Base-by-base conservation (phyloP, 2,113 vertebrate species). In the Sorex araneus region DNA sequence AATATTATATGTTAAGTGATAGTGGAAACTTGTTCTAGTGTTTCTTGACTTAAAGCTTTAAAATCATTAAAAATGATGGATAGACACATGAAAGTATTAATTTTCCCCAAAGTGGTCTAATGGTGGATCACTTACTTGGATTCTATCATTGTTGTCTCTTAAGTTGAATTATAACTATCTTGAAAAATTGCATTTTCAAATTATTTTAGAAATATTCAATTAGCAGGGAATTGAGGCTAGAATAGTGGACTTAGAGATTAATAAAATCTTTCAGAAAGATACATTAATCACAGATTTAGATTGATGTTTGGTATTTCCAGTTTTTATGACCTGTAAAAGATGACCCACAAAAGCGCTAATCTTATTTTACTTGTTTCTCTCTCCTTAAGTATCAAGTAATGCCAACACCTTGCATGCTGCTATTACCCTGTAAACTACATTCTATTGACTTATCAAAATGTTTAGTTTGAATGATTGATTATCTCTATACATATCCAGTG, bases 401-500 rank as follows among this genome's bases (percentile, higher is more conserved):
- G 64, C 1, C 21, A 91, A 19, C 7, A 83, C 54, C 21, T 86
- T 70, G 32, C 7, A 11, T 30, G 12, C 12, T 90, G 50, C 19
- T 63, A 1, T 34, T 89, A 73, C 32, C 43, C 94, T 94, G 71
- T 75, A 94, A 90, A 40, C 40, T 67, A 87, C 90, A 83, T 90
- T 88, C 43, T 83, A 57, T 57, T 57, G 19, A 54, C 87, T 95
- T 91, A 97, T 92, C 91, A 87, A 97, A 93, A 96, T 94, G 74
- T 93, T 96, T 54, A 91, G 87, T 28, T 25, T 95, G 77, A 87
- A 84, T 89, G 73, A 87, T 70, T 89, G 8, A 19, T 47, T 34
- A 66, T 19, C 9, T 86, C 40, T 82, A 79, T 80, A 28, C 78
- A 84, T 87, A 88, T 30, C 30, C 50, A 80, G 18, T 91, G 27